Percentiles rank a stretch among this genome's conserved stretches.
These are phyloP conservation scores for Ispidina lecontei DNA, from an alignment of 2,797 vertebrate species.

Conservation along the genomic window DNA sequence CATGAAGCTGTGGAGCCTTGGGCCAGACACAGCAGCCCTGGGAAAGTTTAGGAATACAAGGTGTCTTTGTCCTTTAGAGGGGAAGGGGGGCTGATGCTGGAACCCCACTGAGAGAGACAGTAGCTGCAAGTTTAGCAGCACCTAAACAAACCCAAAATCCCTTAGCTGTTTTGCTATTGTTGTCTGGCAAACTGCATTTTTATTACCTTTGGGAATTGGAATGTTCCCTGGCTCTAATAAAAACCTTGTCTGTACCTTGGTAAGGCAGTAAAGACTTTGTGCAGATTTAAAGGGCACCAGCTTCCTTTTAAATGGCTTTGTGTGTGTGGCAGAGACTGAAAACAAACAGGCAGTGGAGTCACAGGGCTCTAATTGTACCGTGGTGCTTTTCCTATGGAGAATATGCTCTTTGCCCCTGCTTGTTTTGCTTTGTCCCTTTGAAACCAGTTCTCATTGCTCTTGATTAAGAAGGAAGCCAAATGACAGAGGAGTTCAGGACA, in stretches of 20 bases:
- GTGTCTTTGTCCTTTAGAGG: background rate
- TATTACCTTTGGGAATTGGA: constrained; percentile 12
- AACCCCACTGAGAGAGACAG: background rate
- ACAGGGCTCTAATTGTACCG: background rate
- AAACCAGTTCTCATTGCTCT: background rate
- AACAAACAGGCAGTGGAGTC: background rate
- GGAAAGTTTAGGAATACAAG: background rate
- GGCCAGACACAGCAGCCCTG: background rate
- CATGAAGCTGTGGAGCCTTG: background rate
- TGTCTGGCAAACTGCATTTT: background rate
- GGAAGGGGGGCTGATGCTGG: background rate
- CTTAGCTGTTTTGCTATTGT: background rate
- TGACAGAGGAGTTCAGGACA: background rate
- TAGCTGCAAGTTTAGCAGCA: background rate
- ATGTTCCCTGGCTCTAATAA: constrained; percentile 30
- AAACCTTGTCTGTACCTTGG: background rate
- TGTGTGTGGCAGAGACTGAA: background rate
- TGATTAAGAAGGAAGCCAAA: background rate
- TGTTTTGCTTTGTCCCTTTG: background rate
- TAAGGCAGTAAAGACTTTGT: background rate
- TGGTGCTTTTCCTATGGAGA: background rate
- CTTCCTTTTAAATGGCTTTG: background rate
- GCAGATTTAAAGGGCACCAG: background rate
- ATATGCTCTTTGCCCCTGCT: background rate
- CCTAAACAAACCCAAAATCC: background rate